phyloP scores from a whole-genome alignment of 2,797 vertebrate genomes.

The Chaenodraco wilsoni region DNA sequence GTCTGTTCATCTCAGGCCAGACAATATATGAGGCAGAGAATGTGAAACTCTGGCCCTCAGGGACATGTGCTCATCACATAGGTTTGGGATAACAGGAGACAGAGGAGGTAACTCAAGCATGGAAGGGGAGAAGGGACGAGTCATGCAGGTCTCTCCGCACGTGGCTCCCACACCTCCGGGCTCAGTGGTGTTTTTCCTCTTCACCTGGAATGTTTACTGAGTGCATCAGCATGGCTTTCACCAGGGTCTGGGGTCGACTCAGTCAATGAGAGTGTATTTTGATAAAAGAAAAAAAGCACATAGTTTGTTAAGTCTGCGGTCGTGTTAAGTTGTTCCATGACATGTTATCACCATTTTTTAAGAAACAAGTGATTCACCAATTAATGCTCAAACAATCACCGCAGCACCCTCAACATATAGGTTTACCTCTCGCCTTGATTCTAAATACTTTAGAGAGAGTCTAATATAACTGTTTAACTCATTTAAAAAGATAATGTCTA shows the following conservation, averaged over 20 bases:
- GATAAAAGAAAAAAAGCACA: neutral
- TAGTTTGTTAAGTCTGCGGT: neutral
- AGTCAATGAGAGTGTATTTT: neutral
- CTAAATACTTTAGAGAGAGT: neutral
- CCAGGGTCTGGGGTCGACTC: slow-evolving; percentile 30
- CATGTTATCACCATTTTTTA: neutral
- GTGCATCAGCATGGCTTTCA: slow-evolving; percentile 27
- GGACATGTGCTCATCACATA: slow-evolving; percentile 64
- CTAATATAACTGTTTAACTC: neutral
- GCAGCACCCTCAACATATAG: neutral
- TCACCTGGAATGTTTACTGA: slow-evolving; percentile 40
- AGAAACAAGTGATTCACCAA: neutral
- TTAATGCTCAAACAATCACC: neutral
- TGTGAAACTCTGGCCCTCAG: slow-evolving; percentile 69
- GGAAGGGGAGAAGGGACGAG: slow-evolving; percentile 49
- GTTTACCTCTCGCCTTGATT: neutral
- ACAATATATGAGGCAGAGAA: slow-evolving; percentile 70
- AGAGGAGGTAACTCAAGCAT: slow-evolving; percentile 63
- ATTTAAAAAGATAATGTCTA: neutral
- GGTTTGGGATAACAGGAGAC: slow-evolving; percentile 52
- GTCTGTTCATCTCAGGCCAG: slow-evolving; percentile 72
- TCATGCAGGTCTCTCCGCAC: slow-evolving; percentile 56
- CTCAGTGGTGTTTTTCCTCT: slow-evolving; percentile 56
- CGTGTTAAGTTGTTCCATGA: neutral
- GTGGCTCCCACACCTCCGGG: slow-evolving; percentile 72